phyloP scores from a whole-genome alignment of 2,797 vertebrate genomes.

The Rhodeus uyekii region DNA sequence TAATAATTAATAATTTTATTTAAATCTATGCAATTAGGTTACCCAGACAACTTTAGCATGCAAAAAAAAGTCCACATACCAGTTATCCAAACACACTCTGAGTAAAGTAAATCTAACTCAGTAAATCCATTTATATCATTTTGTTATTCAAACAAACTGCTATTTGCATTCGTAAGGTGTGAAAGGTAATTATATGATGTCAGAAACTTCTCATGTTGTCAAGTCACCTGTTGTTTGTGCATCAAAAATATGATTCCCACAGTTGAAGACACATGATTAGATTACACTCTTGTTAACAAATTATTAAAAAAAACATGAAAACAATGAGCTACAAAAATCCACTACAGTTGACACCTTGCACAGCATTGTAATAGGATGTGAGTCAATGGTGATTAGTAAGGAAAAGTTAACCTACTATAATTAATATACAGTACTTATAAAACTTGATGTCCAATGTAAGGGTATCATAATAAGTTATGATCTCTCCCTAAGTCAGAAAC shows the following conservation, averaged over 20 bases:
- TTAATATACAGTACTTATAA: neutral
- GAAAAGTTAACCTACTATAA: neutral
- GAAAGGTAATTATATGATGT: slow-evolving; percentile 30
- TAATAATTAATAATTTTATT: neutral
- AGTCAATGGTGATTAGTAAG: too few species aligned
- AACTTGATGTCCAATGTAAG: neutral
- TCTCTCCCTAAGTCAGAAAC: neutral
- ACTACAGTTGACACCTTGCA: neutral
- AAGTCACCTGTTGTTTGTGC: slow-evolving; percentile 41
- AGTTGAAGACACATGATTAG: slow-evolving; percentile 36
- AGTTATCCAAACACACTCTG: neutral
- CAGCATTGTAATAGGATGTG: neutral
- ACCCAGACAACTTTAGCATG: neutral
- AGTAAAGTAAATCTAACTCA: too few species aligned
- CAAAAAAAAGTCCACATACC: neutral
- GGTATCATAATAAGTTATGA: neutral
- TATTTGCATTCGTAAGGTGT: neutral
- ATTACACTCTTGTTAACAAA: neutral
- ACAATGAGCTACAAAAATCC: neutral
- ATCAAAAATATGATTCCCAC: slow-evolving; percentile 46
- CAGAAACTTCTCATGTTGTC: slow-evolving; percentile 16
- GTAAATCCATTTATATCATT: neutral
- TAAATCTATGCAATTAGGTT: slow-evolving; percentile 32
- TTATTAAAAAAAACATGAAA: slow-evolving; percentile 2
- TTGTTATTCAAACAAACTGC: neutral